Base-by-base conservation (phyloP, 2,113 vertebrate genomes). In the Tretioscincus oriximinensis region DNA sequence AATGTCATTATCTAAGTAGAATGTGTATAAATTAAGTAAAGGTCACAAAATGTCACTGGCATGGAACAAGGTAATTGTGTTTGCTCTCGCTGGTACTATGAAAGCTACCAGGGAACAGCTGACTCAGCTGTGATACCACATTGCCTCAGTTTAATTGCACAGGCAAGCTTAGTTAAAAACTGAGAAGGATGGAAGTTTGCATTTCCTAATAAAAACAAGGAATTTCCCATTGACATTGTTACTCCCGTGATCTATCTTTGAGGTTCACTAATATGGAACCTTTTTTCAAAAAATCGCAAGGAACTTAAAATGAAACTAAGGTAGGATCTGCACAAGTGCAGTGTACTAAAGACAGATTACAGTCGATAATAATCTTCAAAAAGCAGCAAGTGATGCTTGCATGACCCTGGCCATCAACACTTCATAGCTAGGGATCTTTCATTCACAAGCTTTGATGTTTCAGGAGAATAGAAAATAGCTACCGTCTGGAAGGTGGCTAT, bases 1-100 rank as follows among this genome's bases (percentile, higher is more conserved):
- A 22, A 22, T 68, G 49, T 41, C 35, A 29, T 26, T 29, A 7
- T 61, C 68, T 58, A 12, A 31, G 64, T 58, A 12, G 58, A 58
- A 18, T 41, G 26, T 81, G 71, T 75, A 11, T 74, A 58, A 54
- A 68, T 68, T 81, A 68, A 81, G 31, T 58, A 58, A 78, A 81
- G 63, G 72, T 68, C 49, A 45, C 49, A 75, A 68, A 58, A 80
- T 66, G 24, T 35, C 24, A 35, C 28, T 24, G 12, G 41, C n/a
- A 54, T 67, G 47, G 49, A 47, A 66, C 24, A 74, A 67, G 49
- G 51, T 11, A 74, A 49, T 73, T 74, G 49, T 74, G 63, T 74
- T 66, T 29, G 49, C 63, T 67, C 26, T 67, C 64, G 66, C 22
- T 58, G n/a, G 72, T 14, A 16, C 22, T 41, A 21, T 21, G 14